Conservation (phyloP, 2,113 vertebrate genomes). For the Myotis davidii region DNA sequence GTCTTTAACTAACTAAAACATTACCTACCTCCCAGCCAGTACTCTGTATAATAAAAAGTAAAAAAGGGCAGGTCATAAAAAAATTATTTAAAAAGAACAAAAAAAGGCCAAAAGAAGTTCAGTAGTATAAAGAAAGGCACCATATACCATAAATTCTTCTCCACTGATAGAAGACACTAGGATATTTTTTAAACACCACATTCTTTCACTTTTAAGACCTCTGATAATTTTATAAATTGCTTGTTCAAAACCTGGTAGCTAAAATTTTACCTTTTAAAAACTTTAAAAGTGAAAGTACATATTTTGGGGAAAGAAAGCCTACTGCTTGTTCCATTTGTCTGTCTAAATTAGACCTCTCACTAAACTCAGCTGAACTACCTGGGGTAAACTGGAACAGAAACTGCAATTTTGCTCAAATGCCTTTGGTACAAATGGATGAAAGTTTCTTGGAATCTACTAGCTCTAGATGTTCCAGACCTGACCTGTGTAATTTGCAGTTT, state of each 20-base stretch:
- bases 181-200: constrained; percentile 48
- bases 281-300: constrained; percentile 25
- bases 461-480: background rate
- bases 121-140: constrained; percentile 70
- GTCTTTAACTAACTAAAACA: constrained; percentile 89
- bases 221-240: constrained; percentile 8
- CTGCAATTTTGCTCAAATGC: background rate
- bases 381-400: background rate
- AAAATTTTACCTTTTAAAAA: constrained; percentile 57
- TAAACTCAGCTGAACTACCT: background rate
- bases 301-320: background rate
- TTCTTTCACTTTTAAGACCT: constrained; percentile 30
- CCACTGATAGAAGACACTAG: constrained; percentile 49
- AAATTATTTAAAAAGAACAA: constrained; percentile 74
- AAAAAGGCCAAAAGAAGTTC: constrained; percentile 83
- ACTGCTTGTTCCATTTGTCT: background rate
- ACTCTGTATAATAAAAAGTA: constrained; percentile 98
- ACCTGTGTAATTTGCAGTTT: background rate
- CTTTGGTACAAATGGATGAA: background rate
- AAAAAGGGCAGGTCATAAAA: constrained; percentile 89
- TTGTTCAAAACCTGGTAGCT: constrained; percentile 32
- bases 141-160: constrained; percentile 58
- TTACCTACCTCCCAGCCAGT: constrained; percentile 99
- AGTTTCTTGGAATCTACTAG: background rate
- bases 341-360: background rate